phyloP scores from a whole-genome alignment of 1,140 invertebrate species.

The Mylabris phalerata region DNA sequence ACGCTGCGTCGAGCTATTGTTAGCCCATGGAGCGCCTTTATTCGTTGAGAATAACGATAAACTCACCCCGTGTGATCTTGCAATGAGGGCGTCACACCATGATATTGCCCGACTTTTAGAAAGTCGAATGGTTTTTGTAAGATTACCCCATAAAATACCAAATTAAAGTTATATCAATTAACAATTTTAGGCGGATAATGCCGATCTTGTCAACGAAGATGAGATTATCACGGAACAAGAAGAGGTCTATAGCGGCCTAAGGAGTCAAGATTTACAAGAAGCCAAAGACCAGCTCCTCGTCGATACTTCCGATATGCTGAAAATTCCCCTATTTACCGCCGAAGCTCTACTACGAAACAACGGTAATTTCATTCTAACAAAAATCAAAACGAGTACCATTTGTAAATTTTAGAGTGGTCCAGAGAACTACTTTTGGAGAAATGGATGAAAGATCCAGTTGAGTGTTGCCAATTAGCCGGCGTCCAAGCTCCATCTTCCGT shows the following conservation, averaged over 20 bases:
- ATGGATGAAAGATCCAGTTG: constrained; percentile 62
- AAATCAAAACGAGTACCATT: neutral
- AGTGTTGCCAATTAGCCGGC: constrained; percentile 61
- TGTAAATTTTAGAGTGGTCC: constrained; percentile 59
- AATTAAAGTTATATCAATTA: neutral
- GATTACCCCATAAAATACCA: constrained; percentile 30
- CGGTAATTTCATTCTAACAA: constrained; percentile 42
- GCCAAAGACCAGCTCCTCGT: constrained; percentile 67
- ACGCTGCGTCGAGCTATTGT: constrained; percentile 56
- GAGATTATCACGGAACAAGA: constrained; percentile 43
- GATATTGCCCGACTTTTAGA: constrained; percentile 60
- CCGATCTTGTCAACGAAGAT: constrained; percentile 44
- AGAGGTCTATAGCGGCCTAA: constrained; percentile 57
- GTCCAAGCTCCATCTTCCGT: constrained; percentile 54
- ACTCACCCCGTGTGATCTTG: constrained; percentile 59
- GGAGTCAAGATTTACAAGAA: constrained; percentile 66
- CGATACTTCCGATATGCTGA: constrained; percentile 69
- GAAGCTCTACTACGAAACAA: constrained; percentile 64
- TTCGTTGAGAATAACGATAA: constrained; percentile 59
- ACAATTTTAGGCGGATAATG: constrained; percentile 40
- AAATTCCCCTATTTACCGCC: constrained; percentile 65
- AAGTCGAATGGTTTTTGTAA: constrained; percentile 66
- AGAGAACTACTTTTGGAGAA: constrained; percentile 59
- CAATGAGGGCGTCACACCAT: constrained; percentile 52
- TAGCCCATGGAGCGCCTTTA: constrained; percentile 54